Conservation (phyloP, 2,797 vertebrate species). For the Vespertilio murinus region DNA sequence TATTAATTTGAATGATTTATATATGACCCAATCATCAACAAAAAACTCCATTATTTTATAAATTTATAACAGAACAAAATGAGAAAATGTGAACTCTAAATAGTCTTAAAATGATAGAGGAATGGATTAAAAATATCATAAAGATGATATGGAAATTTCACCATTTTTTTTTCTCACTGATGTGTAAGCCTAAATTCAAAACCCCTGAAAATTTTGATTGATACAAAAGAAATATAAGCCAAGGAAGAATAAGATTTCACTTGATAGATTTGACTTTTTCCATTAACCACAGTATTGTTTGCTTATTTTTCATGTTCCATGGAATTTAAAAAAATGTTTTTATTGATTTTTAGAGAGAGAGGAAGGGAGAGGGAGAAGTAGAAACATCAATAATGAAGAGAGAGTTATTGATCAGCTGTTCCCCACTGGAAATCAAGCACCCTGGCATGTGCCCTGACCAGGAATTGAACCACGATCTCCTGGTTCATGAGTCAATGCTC, state of each 20-base stretch:
- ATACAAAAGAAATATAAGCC: not conserved
- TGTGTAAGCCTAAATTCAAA: not conserved
- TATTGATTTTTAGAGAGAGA: too few relatives aligned
- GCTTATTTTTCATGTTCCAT: not conserved
- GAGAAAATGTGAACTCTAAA: not conserved
- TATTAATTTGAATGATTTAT: not conserved
- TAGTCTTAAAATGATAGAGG: not conserved
- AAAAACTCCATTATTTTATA: not conserved
- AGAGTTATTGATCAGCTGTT: too few relatives aligned
- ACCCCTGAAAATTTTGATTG: not conserved
- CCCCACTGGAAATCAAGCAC: too few relatives aligned
- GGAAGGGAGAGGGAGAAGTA: too few relatives aligned
- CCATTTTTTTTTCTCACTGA: not conserved
- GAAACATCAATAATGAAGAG: too few relatives aligned
- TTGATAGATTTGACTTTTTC: constrained; percentile 16
- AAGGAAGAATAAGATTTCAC: not conserved
- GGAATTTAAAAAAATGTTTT: not conserved
- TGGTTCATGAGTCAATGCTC: too few relatives aligned
- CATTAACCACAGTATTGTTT: not conserved
- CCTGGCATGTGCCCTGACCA: too few relatives aligned
- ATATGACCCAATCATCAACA: not conserved
- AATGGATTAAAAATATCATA: not conserved
- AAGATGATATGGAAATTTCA: not conserved
- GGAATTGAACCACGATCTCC: too few relatives aligned
- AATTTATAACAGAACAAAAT: constrained; percentile 23